These are phyloP conservation scores for Bombus haemorrhoidalis DNA, from an alignment of 1,140 invertebrate genomes.

Conservation along the genomic window DNA sequence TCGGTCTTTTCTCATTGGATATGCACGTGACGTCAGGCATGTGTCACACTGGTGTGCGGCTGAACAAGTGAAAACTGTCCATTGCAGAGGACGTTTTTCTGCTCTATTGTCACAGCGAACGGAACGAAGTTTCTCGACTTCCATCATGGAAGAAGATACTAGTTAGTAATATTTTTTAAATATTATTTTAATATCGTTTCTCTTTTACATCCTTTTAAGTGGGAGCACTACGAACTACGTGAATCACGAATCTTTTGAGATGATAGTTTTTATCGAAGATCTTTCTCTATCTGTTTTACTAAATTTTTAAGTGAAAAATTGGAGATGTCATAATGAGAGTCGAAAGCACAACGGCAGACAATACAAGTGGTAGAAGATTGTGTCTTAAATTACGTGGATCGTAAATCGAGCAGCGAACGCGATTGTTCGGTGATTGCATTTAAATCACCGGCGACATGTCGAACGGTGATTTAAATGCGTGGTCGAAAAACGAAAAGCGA, in stretches of 20 bases:
- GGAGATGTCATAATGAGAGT: neutral
- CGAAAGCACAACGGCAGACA: neutral
- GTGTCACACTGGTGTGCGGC: conserved; percentile 57
- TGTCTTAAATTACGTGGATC: neutral
- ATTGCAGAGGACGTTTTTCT: conserved; percentile 45
- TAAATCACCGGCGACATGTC: conserved; percentile 45
- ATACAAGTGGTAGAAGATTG: neutral
- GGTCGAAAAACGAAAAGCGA: conserved; percentile 33
- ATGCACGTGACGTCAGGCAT: conserved; percentile 70
- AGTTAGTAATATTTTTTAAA: too few relatives aligned
- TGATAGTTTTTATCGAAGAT: neutral
- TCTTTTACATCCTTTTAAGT: too few relatives aligned
- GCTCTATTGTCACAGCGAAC: neutral
- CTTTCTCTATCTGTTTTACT: neutral
- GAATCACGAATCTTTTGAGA: too few relatives aligned
- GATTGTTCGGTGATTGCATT: conserved; percentile 29
- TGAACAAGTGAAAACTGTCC: conserved; percentile 50
- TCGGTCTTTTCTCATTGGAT: conserved; percentile 62
- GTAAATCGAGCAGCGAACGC: neutral
- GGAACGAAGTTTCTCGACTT: neutral
- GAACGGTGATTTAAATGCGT: conserved; percentile 66
- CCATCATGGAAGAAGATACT: too few relatives aligned
- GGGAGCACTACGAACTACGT: neutral
- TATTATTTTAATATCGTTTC: neutral
- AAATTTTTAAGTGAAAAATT: neutral